Conservation (phyloP, 2,888 invertebrate species). For the Acholoe squamosa region DNA sequence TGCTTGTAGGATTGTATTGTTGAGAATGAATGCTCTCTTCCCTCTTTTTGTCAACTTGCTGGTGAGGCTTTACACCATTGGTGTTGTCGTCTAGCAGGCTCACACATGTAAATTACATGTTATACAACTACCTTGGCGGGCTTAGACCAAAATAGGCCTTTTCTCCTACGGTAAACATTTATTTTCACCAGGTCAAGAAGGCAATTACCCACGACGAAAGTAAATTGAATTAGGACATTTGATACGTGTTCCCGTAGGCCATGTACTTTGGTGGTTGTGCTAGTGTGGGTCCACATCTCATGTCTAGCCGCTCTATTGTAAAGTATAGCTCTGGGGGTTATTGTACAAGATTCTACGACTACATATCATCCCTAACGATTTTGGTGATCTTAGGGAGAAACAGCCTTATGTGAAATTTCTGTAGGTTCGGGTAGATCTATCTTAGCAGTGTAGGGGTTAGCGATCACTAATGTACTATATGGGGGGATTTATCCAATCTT, state of each 20-base stretch:
- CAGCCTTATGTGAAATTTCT: no score
- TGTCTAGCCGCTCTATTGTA: no score
- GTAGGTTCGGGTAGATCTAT: no score
- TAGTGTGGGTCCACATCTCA: neutral
- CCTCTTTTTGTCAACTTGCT: neutral
- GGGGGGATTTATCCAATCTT: no score
- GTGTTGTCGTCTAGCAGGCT: neutral
- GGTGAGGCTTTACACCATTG: neutral
- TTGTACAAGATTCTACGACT: no score
- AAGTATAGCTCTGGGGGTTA: no score
- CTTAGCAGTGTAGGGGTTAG: no score
- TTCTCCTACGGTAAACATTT: slow-evolving; percentile 18
- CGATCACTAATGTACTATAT: no score
- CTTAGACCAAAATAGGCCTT: neutral
- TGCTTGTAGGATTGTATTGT: neutral
- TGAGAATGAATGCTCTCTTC: neutral
- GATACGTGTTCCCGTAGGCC: slow-evolving; percentile 26
- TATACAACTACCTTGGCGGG: neutral
- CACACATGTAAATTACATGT: slow-evolving; percentile 16
- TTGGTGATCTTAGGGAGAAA: no score
- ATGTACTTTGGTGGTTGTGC: neutral
- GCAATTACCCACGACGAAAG: slow-evolving; percentile 37
- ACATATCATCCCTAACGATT: no score
- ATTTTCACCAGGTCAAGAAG: slow-evolving; percentile 36
- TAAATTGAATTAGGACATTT: slow-evolving; percentile 55